Percentiles rank a stretch among this genome's conserved stretches.
phyloP scores from a whole-genome alignment of 1,140 invertebrate species.

The Lanistes nyassanus region DNA sequence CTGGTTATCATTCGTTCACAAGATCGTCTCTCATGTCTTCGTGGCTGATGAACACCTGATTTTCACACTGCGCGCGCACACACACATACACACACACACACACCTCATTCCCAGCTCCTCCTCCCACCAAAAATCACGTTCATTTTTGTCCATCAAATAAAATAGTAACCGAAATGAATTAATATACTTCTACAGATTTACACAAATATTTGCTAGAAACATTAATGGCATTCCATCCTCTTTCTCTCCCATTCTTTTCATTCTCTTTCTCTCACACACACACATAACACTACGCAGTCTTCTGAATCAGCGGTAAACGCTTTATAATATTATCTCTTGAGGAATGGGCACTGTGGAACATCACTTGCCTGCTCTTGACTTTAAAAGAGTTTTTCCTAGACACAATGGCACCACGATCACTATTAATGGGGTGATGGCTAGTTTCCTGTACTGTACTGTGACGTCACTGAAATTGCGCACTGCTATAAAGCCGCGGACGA shows the following conservation, averaged over 20 bases:
- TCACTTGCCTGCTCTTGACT: conserved; percentile 51
- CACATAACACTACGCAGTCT: not conserved
- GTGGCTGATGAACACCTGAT: not conserved
- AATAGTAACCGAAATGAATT: not conserved
- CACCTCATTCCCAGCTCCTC: too few relatives aligned
- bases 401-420: too few relatives aligned
- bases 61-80: conserved; percentile 7
- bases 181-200: too few relatives aligned
- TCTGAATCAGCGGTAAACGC: too few relatives aligned
- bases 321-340: conserved; percentile 27
- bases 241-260: too few relatives aligned
- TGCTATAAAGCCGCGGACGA: too few relatives aligned
- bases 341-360: conserved; percentile 51
- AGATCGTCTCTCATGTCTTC: not conserved
- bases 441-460: too few relatives aligned
- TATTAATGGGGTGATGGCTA: too few relatives aligned
- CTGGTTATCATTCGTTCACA: not conserved
- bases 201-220: not conserved
- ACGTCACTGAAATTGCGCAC: too few relatives aligned
- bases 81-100: conserved; percentile 16
- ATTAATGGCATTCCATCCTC: not conserved
- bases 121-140: too few relatives aligned
- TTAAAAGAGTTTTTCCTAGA: too few relatives aligned
- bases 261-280: not conserved
- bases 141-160: too few relatives aligned